Conservation (phyloP, 2,113 vertebrate species). For the Channa argus region DNA sequence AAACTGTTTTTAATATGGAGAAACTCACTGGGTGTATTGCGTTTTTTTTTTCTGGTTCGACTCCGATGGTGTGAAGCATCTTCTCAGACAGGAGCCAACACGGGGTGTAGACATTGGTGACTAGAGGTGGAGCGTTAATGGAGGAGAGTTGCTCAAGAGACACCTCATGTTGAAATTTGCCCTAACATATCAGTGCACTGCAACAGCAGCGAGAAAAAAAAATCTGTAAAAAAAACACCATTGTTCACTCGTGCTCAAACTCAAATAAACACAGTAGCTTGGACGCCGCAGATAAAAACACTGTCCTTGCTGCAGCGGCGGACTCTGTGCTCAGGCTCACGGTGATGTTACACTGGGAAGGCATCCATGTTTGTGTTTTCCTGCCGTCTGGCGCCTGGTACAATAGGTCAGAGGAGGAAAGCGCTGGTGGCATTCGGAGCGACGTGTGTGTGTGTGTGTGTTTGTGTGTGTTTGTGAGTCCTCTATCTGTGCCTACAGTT, state of each 20-base stretch:
- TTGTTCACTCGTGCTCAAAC: neutral
- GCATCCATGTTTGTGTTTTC: slow-evolving; percentile 72
- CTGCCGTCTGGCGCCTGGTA: slow-evolving; percentile 62
- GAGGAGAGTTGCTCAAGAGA: too few species aligned
- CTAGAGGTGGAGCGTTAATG: too few species aligned
- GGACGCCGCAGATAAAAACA: slow-evolving; percentile 20
- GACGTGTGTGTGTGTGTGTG: neutral
- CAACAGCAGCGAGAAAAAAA: too few species aligned
- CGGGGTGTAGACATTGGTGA: too few species aligned
- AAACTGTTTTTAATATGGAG: too few species aligned
- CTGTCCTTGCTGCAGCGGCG: slow-evolving; percentile 3
- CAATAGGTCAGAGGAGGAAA: slow-evolving; percentile 70
- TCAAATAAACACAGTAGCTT: neutral
- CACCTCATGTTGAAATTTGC: neutral
- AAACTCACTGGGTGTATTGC: too few species aligned
- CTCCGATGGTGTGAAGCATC: too few species aligned
- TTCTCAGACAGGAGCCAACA: too few species aligned
- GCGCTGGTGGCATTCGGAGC: slow-evolving; percentile 64
- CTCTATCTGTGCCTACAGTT: slow-evolving; percentile 9
- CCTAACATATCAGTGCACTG: neutral
- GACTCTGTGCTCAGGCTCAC: slow-evolving; percentile 48
- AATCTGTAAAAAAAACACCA: too few species aligned
- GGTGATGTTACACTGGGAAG: slow-evolving; percentile 58
- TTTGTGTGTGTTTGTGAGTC: slow-evolving; percentile 19
- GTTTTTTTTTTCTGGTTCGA: too few species aligned